These are phyloP conservation scores for Diarsia brunnea DNA, from an alignment of 2,888 invertebrate species.

Conservation along the genomic window DNA sequence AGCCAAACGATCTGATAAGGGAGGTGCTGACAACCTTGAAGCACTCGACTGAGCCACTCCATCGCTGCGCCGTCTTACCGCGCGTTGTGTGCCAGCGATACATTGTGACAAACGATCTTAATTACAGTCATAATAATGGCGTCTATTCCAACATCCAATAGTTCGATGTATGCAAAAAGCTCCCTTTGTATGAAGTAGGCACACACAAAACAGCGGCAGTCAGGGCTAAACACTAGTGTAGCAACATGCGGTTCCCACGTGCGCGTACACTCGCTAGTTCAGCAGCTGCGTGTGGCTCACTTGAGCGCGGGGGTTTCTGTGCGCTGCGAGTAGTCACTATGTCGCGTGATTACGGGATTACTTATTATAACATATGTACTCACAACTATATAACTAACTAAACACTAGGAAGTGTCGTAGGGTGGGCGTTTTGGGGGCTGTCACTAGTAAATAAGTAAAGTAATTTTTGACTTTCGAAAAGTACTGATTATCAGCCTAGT, in stretches of 20 bases:
- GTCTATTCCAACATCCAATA: neutral
- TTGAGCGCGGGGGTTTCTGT: conserved; percentile 3
- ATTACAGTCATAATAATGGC: neutral
- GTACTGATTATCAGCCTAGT: no score
- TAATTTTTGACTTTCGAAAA: no score
- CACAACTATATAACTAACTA: no score
- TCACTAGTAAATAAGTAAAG: no score
- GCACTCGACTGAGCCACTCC: neutral
- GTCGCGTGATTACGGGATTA: neutral
- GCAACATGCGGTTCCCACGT: neutral
- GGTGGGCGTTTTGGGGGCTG: no score
- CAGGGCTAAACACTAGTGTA: conserved; percentile 1
- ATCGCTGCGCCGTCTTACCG: neutral
- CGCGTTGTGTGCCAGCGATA: neutral
- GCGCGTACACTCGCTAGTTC: conserved; percentile 5
- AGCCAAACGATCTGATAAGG: neutral
- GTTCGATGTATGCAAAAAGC: neutral
- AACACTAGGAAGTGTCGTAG: no score
- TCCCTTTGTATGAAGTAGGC: neutral
- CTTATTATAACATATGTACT: no score
- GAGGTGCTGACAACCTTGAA: neutral
- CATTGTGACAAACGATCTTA: neutral
- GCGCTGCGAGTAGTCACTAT: neutral
- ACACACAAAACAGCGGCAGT: conserved; percentile 22
- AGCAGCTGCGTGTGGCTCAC: neutral